phyloP scores from a whole-genome alignment of 2,797 vertebrate genomes.

The Pangasius larnaudii region DNA sequence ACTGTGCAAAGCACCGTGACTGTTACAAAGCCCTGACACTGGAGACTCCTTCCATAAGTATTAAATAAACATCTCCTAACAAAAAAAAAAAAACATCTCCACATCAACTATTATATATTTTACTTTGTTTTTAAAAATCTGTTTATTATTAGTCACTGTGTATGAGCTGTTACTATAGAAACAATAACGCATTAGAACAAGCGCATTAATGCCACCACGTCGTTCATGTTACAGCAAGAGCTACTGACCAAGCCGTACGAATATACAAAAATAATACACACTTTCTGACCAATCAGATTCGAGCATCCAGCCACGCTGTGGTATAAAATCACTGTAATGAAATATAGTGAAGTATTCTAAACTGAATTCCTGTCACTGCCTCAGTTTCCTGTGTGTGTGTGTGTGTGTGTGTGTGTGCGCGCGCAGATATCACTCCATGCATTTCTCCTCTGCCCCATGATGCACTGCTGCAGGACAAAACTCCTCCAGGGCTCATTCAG shows the following conservation, averaged over 20 bases:
- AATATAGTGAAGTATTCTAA: background rate
- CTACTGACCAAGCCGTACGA: background rate
- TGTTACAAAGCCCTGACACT: too few species aligned
- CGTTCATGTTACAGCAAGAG: too few species aligned
- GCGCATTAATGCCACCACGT: too few species aligned
- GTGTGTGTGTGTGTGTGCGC: background rate
- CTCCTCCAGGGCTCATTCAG: conserved; percentile 82
- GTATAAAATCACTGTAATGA: background rate
- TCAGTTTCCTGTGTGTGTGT: background rate
- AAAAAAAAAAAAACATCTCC: background rate
- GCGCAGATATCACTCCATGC: conserved; percentile 84
- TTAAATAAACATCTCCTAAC: background rate
- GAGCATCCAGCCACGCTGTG: background rate
- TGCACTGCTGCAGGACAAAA: conserved; percentile 69
- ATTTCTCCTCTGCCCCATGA: conserved; percentile 89
- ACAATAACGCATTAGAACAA: background rate
- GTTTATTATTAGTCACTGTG: background rate
- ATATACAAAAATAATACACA: background rate
- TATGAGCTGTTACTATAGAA: background rate
- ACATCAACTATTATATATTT: background rate
- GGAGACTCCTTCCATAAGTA: background rate
- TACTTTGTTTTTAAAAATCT: background rate
- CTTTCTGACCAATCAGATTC: background rate
- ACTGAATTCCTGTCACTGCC: background rate
- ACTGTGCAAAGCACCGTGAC: too few species aligned